Evolutionary conservation across 2,797 vertebrate genomes (phyloP), one percentile per base, ranked within the genome.

Genomic region (Ptychadena robeensis): DNA sequence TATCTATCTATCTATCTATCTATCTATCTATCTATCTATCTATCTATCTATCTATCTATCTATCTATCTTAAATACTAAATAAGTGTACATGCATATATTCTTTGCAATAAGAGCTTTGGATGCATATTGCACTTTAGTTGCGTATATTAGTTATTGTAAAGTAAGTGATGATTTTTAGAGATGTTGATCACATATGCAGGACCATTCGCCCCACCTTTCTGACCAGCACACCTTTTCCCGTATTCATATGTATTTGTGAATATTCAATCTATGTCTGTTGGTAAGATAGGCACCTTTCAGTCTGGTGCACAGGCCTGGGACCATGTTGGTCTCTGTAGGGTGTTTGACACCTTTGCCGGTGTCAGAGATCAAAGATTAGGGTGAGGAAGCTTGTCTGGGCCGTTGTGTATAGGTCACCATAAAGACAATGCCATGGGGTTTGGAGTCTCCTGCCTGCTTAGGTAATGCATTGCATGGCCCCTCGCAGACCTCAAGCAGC

Each of bases 401-500:
- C 30, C 63, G 79, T 67, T 66, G 61, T 57, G 44, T 63, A 73
- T 86, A 70, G 59, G 80, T 66, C 87, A 88, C 86, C 86, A 73
- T 85, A 87, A 91, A 92, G 92, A 89, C 85, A 84, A 85, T 85
- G 87, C 79, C 88, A 89, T 92, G 88, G 90, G 80, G 89, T 87
- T 68, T 67, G 59, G 69, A 57, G 86, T 65, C 85, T 87, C 74
- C 76, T 72, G 86, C 75, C 85, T 67, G 83, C 61, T 44, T 44
- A 76, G 88, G 85, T 81, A 85, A 69, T 88, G 88, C 86, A 91
- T 90, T 91, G 93, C 93, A 92, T 64, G n/a, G 82, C 88, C 87
- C 88, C 89, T 86, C 83, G 89, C 71, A 87, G 87, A 87, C 90
- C 92, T 90, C 86, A 89, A 92, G 92, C 91, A 91, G 91, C 90